A percentile compares a stretch with the other conserved stretches of the same genome.
Evolutionary conservation across 2,888 invertebrate genomes (phyloP).

Genomic region (Parnassius mnemosyne): DNA sequence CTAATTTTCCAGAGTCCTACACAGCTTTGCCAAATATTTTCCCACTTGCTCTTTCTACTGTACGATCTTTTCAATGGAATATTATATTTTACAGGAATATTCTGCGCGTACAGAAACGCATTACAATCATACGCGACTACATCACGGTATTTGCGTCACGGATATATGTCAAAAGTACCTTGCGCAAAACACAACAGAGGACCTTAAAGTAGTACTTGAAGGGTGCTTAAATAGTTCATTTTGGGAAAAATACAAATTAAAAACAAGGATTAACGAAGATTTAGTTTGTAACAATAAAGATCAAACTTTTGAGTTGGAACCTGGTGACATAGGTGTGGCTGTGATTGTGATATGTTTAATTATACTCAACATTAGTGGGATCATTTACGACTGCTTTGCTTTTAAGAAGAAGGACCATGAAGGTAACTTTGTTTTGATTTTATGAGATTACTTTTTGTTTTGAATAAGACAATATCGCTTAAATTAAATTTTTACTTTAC

Average conservation of each 20-base stretch:
- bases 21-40: too few species aligned
- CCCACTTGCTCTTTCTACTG: too few species aligned
- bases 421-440: too few species aligned
- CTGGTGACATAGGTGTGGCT: slow-evolving; percentile 48
- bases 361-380: slow-evolving; percentile 49
- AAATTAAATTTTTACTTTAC: too few species aligned
- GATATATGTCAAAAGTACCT: slow-evolving; percentile 28
- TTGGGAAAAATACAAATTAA: slow-evolving; percentile 45
- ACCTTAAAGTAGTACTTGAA: slow-evolving; percentile 31
- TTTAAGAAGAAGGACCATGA: too few species aligned
- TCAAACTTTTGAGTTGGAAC: slow-evolving; percentile 40
- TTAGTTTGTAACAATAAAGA: slow-evolving; percentile 46
- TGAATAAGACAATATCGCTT: too few species aligned
- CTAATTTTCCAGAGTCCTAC: too few species aligned
- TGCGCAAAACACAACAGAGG: slow-evolving; percentile 22
- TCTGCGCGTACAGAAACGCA: slow-evolving; percentile 30
- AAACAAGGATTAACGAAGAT: slow-evolving; percentile 44
- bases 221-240: slow-evolving; percentile 43
- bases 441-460: too few species aligned
- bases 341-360: slow-evolving; percentile 50
- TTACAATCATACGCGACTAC: slow-evolving; percentile 36
- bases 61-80: too few species aligned
- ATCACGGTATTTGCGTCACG: slow-evolving; percentile 35
- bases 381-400: slow-evolving; percentile 43
- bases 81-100: slow-evolving; percentile 33